phyloP scores from a whole-genome alignment of 2,797 vertebrate species.

The Vireo griseus region DNA sequence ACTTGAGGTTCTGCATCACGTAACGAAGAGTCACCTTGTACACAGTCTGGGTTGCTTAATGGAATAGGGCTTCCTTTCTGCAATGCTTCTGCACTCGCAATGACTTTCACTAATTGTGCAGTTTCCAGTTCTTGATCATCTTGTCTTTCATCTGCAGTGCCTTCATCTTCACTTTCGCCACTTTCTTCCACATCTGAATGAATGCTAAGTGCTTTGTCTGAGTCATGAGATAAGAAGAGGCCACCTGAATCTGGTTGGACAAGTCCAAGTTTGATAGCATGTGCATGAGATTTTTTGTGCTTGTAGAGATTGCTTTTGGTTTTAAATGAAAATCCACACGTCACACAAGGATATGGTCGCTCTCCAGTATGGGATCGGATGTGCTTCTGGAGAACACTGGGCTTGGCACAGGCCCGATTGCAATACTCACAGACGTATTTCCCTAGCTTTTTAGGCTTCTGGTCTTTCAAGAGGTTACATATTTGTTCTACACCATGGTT shows the following conservation, averaged over 20 bases:
- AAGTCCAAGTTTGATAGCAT: slow-evolving; percentile 94
- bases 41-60: slow-evolving; percentile 72
- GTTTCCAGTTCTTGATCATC: slow-evolving; percentile 80
- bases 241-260: slow-evolving; percentile 86
- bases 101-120: slow-evolving; percentile 75
- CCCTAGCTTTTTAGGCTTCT: slow-evolving; percentile 95
- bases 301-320: slow-evolving; percentile 99
- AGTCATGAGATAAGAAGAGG: slow-evolving; percentile 90
- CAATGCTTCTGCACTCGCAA: slow-evolving; percentile 74
- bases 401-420: slow-evolving; percentile 93
- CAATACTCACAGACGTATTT: slow-evolving; percentile 98
- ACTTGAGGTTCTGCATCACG: slow-evolving; percentile 82
- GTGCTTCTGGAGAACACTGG: slow-evolving; percentile 96
- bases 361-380: slow-evolving; percentile 98
- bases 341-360: slow-evolving; percentile 94
- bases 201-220: slow-evolving; percentile 86
- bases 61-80: slow-evolving; percentile 72
- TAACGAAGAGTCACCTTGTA: slow-evolving; percentile 70
- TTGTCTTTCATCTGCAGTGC: slow-evolving; percentile 80
- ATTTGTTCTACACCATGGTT: slow-evolving; percentile 87
- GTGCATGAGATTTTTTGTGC: slow-evolving; percentile 98
- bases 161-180: slow-evolving; percentile 93
- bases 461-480: slow-evolving; percentile 88
- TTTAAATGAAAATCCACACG: slow-evolving; percentile 98
- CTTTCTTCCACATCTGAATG: slow-evolving; percentile 94